phyloP scores from a whole-genome alignment of 2,888 invertebrate species.

The Agriopis leucophaearia region DNA sequence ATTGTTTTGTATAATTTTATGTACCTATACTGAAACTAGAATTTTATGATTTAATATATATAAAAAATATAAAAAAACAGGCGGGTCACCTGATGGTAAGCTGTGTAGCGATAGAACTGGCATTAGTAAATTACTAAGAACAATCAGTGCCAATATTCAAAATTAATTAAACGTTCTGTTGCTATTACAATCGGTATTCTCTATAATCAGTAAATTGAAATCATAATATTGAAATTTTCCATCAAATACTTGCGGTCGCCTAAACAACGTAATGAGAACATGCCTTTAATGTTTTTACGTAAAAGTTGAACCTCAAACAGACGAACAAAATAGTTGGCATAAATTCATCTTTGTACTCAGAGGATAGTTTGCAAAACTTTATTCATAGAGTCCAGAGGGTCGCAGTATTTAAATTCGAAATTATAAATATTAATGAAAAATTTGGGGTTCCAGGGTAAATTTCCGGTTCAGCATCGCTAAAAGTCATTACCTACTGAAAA shows the following conservation, averaged over 20 bases:
- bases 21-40: too few relatives aligned
- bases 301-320: constrained; percentile 55
- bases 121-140: too few relatives aligned
- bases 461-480: constrained; percentile 1
- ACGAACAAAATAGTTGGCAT: constrained; percentile 54
- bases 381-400: constrained; percentile 30
- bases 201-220: too few relatives aligned
- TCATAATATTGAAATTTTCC: not conserved
- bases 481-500: not conserved
- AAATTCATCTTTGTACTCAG: constrained; percentile 50
- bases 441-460: constrained; percentile 14
- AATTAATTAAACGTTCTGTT: too few relatives aligned
- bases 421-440: constrained; percentile 19
- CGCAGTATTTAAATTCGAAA: constrained; percentile 10
- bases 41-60: too few relatives aligned
- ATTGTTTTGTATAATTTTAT: too few relatives aligned
- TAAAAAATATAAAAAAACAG: too few relatives aligned
- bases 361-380: constrained; percentile 30
- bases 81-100: too few relatives aligned
- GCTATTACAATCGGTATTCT: too few relatives aligned
- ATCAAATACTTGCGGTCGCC: not conserved
- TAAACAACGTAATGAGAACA: constrained; percentile 5
- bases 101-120: too few relatives aligned
- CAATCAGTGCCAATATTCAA: too few relatives aligned
- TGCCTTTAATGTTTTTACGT: constrained; percentile 47